Conservation (phyloP, 2,797 vertebrate species). For the Takifugu rubripes region DNA sequence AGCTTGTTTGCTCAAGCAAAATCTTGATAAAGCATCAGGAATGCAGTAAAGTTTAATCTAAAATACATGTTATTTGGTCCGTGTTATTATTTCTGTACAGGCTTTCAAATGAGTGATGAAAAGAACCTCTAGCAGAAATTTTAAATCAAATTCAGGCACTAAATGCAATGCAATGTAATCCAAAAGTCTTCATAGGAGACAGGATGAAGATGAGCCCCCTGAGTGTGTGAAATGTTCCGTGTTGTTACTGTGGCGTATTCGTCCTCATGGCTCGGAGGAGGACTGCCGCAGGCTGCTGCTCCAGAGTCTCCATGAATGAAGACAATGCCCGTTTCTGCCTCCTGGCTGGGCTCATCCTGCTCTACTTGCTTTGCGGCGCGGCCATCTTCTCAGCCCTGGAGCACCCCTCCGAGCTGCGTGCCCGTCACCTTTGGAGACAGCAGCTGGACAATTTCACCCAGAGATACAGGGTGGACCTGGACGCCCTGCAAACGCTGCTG, state of each 20-base stretch:
- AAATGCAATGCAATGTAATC: background rate
- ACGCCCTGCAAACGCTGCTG: slow-evolving; percentile 69
- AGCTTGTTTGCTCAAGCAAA: background rate
- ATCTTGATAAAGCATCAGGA: background rate
- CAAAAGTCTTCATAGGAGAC: slow-evolving; percentile 7
- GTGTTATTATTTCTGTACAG: background rate
- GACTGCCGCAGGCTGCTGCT: slow-evolving; percentile 68
- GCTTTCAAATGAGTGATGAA: slow-evolving; percentile 5
- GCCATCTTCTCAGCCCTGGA: slow-evolving; percentile 81
- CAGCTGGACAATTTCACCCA: slow-evolving; percentile 76
- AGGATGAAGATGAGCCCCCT: slow-evolving; percentile 3
- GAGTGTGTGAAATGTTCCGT: slow-evolving; percentile 42
- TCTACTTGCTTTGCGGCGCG: slow-evolving; percentile 79
- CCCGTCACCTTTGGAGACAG: slow-evolving; percentile 72
- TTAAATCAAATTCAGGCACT: slow-evolving; percentile 2
- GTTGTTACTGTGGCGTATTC: slow-evolving; percentile 45
- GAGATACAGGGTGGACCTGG: slow-evolving; percentile 65
- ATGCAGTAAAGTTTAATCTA: background rate
- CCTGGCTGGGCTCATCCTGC: slow-evolving; percentile 76
- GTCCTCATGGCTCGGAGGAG: slow-evolving; percentile 75
- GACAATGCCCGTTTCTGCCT: slow-evolving; percentile 82
- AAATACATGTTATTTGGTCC: background rate
- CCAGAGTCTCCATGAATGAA: slow-evolving; percentile 71
- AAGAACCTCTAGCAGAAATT: slow-evolving; percentile 1
- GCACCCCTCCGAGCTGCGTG: slow-evolving; percentile 73